phyloP scores from a whole-genome alignment of 2,888 invertebrate species.

The Syrista parreyssii region DNA sequence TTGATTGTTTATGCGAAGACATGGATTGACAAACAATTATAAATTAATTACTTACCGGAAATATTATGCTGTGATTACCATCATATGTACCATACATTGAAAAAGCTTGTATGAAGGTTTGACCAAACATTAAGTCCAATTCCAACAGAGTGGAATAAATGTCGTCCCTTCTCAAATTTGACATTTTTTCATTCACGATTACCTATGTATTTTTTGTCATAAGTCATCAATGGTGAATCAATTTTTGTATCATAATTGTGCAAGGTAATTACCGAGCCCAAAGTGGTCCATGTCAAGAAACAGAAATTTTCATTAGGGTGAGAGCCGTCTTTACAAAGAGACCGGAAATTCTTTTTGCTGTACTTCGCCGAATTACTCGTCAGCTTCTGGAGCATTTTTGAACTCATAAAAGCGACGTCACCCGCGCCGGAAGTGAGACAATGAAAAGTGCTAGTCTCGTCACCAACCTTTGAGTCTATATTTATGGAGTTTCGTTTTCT shows the following conservation, averaged over 20 bases:
- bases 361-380: slow-evolving; percentile 65
- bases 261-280: slow-evolving; percentile 44
- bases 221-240: not conserved
- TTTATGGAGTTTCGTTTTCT: not conserved
- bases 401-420: slow-evolving; percentile 83
- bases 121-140: slow-evolving; percentile 79
- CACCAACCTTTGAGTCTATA: slow-evolving; percentile 62
- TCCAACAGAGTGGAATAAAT: slow-evolving; percentile 77
- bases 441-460: slow-evolving; percentile 72
- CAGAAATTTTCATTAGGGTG: slow-evolving; percentile 36
- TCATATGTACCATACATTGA: slow-evolving; percentile 79
- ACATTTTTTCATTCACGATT: slow-evolving; percentile 71
- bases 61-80: slow-evolving; percentile 73
- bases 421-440: slow-evolving; percentile 76
- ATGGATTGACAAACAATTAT: not conserved
- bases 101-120: slow-evolving; percentile 73
- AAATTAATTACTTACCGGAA: slow-evolving; percentile 64
- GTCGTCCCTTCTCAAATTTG: slow-evolving; percentile 73
- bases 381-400: slow-evolving; percentile 65
- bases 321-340: slow-evolving; percentile 52
- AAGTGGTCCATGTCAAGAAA: slow-evolving; percentile 56
- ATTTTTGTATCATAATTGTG: not conserved
- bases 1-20: slow-evolving; percentile 27
- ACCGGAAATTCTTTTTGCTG: slow-evolving; percentile 36
- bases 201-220: slow-evolving; percentile 64